Base-by-base conservation (phyloP, 2,888 invertebrate species). In the Lasioglossum marginatum region DNA sequence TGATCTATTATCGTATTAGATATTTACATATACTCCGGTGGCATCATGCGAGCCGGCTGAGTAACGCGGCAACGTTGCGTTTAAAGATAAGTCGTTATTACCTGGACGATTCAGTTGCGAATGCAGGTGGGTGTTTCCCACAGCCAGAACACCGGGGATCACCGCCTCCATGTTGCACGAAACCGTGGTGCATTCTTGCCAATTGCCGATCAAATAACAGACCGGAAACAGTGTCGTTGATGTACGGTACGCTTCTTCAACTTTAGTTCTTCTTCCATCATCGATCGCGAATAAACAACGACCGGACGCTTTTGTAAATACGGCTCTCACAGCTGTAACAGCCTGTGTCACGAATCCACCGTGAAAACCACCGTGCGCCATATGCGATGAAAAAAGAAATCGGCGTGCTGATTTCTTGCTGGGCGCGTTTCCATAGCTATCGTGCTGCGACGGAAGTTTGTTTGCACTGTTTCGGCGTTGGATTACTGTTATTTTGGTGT, bases 91-190 rank as follows among this genome's bases (percentile, higher is more conserved):
- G 77, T 80, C 80, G 66, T 90, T 83, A 90, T 90, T 90, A 90
- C 75, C 52, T 34, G 88, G 78, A 71, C 82, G 85, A 73, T 75
- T 74, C 57, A 31, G 37, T 8, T 90, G 90, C 89, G 83, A 90
- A 83, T 78, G 79, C 93, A 93, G 93, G 92, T 93, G 93, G 88
- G 77, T 31, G 63, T 81, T 86, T 93, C 93, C 91, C 93, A 93
- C 90, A 87, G 86, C 72, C 90, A 83, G 81, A 83, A 79, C 81
- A 82, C 43, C 79, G 77, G 19, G 78, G 88, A 91, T 90, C 91
- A 90, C 89, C 87, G 89, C 83, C 87, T 89, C 77, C 80, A 75
- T 72, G 80, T 81, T 79, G 86, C 88, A 90, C 90, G 90, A 88
- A 89, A 82, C 80, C 57, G 73, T 40, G 66, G 70, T 80, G 70